phyloP scores from a whole-genome alignment of 2,797 vertebrate genomes.

The Acanthornis magna region DNA sequence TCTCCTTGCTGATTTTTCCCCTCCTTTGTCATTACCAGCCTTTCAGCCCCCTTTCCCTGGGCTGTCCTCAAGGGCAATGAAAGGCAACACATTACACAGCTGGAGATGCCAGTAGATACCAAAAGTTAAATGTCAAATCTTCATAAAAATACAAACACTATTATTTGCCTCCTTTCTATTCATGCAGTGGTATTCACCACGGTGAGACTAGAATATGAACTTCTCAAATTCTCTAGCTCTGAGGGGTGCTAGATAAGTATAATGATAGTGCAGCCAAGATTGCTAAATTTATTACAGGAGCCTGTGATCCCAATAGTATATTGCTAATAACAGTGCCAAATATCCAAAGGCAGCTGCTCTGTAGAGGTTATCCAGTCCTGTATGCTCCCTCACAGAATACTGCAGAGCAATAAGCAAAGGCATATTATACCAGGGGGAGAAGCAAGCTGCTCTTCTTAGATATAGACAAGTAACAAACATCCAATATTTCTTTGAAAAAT shows the following conservation, averaged over 20 bases:
- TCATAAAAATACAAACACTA: background rate
- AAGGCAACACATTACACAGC: background rate
- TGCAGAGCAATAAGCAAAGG: conserved; percentile 58
- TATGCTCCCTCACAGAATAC: conserved; percentile 29
- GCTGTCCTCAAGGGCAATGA: background rate
- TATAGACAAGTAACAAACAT: conserved; percentile 34
- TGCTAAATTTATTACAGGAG: conserved; percentile 64
- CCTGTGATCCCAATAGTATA: conserved; percentile 64
- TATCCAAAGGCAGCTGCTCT: conserved; percentile 65
- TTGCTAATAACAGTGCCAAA: conserved; percentile 65
- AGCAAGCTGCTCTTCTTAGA: conserved; percentile 60
- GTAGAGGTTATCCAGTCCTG: conserved; percentile 64
- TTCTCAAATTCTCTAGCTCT: conserved; percentile 46
- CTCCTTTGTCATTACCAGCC: background rate
- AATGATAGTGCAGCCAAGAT: conserved; percentile 44
- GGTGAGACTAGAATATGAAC: background rate
- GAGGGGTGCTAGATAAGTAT: conserved; percentile 45
- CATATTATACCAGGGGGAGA: conserved; percentile 60
- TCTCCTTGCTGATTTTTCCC: background rate
- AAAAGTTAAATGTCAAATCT: conserved; percentile 16
- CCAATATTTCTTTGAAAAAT: conserved; percentile 62
- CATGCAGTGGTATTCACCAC: background rate
- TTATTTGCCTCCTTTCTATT: background rate
- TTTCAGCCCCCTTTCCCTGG: background rate
- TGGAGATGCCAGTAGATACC: background rate